Base-by-base conservation (phyloP, 2,888 invertebrate genomes). In the Lycaena phlaeas region DNA sequence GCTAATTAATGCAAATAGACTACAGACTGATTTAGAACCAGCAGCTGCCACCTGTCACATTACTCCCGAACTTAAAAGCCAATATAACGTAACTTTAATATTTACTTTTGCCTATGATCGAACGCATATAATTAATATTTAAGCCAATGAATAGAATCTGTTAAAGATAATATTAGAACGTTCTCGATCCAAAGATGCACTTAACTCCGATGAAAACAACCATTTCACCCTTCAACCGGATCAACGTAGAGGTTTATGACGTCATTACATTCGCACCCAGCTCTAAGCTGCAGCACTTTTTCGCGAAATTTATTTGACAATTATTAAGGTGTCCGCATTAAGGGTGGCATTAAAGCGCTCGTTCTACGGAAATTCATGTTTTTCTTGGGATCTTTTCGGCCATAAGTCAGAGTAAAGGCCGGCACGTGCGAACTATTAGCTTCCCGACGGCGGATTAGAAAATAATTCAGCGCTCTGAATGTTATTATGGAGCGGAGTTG, bases 381-480 rank as follows among this genome's bases (percentile, higher is more conserved):
- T 82, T 84, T 72, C 78, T 78, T 74, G 68, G 76, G 74, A 70
- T 75, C 78, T 74, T 75, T 75, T 69, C 74, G 58, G 57, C 59
- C 61, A 64, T 81, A 79, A 74, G 64, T 82, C 77, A 78, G 72
- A 52, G 59, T 65, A 64, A 68, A 70, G 61, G 64, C 69, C 68
- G 65, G 70, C 82, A 82, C 82, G 82, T 84, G 81, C 78, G 65
- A 78, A 81, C 82, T 84, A 82, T 82, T 82, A 82, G 81, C 79
- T 71, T 69, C 71, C 73, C 70, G 69, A 59, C 68, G 61, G 52
- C 59, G 78, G 81, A 84, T 84, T 82, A 82, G 79, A 84, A 81
- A 81, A 82, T 82, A 82, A 82, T 82, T 82, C 81, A 82, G 64
- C 71, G 60, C 73, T 69, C 70, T 68, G 71, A 78, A 81, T 77